phyloP scores from a whole-genome alignment of 1,140 invertebrate genomes.

The Tigriopus japonicus region DNA sequence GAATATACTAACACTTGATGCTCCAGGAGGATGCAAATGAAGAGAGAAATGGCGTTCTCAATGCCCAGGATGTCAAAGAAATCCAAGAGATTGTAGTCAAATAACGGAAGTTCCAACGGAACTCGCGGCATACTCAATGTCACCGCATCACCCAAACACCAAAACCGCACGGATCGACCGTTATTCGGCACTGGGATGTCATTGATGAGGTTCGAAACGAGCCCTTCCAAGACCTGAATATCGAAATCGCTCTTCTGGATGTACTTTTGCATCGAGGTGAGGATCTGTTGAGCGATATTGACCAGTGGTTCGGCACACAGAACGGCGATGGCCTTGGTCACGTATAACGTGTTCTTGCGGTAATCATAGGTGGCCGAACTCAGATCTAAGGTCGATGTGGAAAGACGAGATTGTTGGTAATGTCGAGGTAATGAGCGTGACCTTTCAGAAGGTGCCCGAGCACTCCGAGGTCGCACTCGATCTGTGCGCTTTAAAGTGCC shows the following conservation, averaged over 20 bases:
- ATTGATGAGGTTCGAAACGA: constrained; percentile 85
- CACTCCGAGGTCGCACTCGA: not conserved
- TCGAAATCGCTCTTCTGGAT: constrained; percentile 4
- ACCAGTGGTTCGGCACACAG: constrained; percentile 79
- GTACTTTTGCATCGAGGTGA: constrained; percentile 8
- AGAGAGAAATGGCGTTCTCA: constrained; percentile 76
- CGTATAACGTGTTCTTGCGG: constrained; percentile 56
- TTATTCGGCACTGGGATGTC: constrained; percentile 73
- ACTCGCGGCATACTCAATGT: constrained; percentile 21
- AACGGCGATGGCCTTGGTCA: constrained; percentile 81
- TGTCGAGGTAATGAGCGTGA: not conserved
- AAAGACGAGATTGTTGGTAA: not conserved
- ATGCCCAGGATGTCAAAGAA: constrained; percentile 70
- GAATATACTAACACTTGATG: constrained; percentile 89
- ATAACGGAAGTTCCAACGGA: constrained; percentile 61
- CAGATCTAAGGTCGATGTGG: constrained; percentile 1
- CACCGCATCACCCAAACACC: constrained; percentile 24
- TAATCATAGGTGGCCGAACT: not conserved
- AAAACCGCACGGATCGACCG: constrained; percentile 66
- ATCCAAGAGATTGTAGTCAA: constrained; percentile 77
- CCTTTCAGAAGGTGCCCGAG: not conserved
- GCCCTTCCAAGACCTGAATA: constrained; percentile 41
- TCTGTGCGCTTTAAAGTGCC: no score
- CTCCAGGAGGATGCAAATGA: constrained; percentile 85
- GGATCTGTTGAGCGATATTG: constrained; percentile 40